Conservation (phyloP, 2,888 invertebrate genomes). For the Blomia tropicalis region DNA sequence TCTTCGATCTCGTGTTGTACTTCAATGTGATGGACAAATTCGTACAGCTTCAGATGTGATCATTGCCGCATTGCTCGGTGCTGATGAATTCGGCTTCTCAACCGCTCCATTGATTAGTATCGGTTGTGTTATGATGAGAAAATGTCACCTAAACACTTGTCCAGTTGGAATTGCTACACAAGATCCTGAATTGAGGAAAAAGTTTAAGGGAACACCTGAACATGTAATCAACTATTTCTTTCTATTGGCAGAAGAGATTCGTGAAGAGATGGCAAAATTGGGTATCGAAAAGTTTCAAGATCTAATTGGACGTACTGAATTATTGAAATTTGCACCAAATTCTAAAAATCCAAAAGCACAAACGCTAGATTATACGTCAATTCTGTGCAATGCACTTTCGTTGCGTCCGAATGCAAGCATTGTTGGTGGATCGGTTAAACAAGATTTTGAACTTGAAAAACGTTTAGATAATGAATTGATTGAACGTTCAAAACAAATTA, state of each 20-base stretch:
- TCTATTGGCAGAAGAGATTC: conserved; percentile 91
- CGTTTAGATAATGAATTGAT: conserved; percentile 56
- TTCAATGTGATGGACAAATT: conserved; percentile 81
- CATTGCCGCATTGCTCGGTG: conserved; percentile 84
- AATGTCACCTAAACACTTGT: conserved; percentile 96
- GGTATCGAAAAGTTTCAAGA: conserved; percentile 78
- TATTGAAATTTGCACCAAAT: conserved; percentile 56
- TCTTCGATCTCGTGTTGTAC: conserved; percentile 71
- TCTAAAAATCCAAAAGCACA: conserved; percentile 61
- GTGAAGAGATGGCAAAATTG: conserved; percentile 72
- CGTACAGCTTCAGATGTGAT: conserved; percentile 72
- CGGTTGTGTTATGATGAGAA: conserved; percentile 99
- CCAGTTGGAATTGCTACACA: conserved; percentile 98
- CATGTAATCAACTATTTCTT: conserved; percentile 94
- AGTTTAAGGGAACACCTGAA: conserved; percentile 93
- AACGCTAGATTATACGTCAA: conserved; percentile 61
- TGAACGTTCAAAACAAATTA: conserved; percentile 9
- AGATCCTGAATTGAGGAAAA: conserved; percentile 81
- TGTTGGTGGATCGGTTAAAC: conserved; percentile 64
- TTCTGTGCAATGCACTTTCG: conserved; percentile 73
- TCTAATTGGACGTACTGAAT: conserved; percentile 75
- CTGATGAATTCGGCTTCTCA: conserved; percentile 96
- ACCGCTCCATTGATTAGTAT: conserved; percentile 93
- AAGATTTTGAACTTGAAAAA: conserved; percentile 45
- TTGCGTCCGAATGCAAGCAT: conserved; percentile 79